A percentile compares a stretch with the other conserved stretches of the same genome.
Evolutionary conservation across 2,113 vertebrate species (phyloP).

Genomic region (Xiphorhynchus elegans): DNA sequence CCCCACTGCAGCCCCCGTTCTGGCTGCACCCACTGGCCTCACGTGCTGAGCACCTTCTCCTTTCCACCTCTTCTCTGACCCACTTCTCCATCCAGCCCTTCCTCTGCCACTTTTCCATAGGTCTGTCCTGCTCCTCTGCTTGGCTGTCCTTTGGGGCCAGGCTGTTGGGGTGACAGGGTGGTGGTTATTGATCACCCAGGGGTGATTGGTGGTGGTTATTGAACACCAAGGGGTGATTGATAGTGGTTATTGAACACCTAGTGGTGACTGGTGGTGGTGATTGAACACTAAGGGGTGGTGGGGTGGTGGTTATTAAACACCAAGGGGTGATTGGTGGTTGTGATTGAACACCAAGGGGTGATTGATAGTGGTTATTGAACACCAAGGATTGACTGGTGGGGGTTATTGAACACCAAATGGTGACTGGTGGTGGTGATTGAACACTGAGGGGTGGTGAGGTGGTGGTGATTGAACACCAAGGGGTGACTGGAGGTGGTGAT

Average conservation of each 20-base stretch:
- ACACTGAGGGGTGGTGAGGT: background rate
- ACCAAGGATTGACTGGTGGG: background rate
- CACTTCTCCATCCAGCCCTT: background rate
- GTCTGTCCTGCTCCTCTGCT: background rate
- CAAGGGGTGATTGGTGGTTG: background rate
- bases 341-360: background rate
- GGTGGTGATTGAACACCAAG: background rate
- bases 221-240: background rate
- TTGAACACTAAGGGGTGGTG: background rate
- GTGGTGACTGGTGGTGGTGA: background rate
- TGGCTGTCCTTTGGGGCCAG: background rate
- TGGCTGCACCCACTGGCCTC: background rate
- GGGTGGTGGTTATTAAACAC: background rate
- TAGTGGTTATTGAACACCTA: background rate
- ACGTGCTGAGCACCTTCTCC: background rate
- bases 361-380: background rate
- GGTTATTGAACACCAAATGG: background rate
- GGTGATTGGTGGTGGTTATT: background rate
- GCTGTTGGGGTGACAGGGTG: background rate
- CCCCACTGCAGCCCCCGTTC: rapidly evolving
- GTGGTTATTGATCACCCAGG: background rate
- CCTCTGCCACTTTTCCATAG: background rate
- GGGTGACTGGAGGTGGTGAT: background rate
- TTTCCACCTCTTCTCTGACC: background rate
- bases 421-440: background rate